These are phyloP conservation scores for Shinisaurus crocodilurus DNA, from an alignment of 2,113 vertebrate genomes.

Conservation along the genomic window DNA sequence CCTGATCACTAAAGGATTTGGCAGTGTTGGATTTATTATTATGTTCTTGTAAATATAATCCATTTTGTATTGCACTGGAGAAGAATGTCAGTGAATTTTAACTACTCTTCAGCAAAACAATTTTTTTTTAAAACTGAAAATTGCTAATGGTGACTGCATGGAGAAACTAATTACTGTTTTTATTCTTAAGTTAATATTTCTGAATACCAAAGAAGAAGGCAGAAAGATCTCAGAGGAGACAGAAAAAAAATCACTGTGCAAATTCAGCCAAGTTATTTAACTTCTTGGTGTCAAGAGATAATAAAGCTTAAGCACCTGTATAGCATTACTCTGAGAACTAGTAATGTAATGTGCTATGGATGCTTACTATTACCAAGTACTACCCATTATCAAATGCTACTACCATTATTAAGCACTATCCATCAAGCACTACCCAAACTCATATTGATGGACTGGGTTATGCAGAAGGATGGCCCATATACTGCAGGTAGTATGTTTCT, in stretches of 20 bases:
- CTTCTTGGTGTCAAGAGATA: background rate
- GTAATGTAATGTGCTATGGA: background rate
- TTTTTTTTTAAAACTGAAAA: background rate
- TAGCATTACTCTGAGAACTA: background rate
- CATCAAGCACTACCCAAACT: background rate
- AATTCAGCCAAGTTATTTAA: background rate
- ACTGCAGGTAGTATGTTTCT: background rate
- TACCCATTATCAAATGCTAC: background rate
- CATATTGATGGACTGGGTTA: background rate
- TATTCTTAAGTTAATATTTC: slow-evolving; percentile 4
- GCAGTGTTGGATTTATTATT: background rate
- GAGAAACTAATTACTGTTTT: slow-evolving; percentile 21
- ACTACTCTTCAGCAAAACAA: slow-evolving; percentile 14
- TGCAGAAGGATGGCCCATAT: background rate
- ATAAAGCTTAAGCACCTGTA: background rate
- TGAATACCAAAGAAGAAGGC: background rate
- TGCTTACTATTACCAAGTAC: background rate
- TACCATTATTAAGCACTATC: background rate
- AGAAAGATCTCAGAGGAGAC: background rate
- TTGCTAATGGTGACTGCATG: slow-evolving; percentile 2
- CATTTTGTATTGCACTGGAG: slow-evolving; percentile 28
- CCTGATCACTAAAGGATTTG: slow-evolving; percentile 14
- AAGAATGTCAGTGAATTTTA: slow-evolving; percentile 35
- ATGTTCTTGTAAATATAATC: slow-evolving; percentile 29
- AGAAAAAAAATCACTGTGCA: background rate